Evolutionary conservation across 2,888 invertebrate genomes (phyloP).

Genomic region (Plusia festucae): DNA sequence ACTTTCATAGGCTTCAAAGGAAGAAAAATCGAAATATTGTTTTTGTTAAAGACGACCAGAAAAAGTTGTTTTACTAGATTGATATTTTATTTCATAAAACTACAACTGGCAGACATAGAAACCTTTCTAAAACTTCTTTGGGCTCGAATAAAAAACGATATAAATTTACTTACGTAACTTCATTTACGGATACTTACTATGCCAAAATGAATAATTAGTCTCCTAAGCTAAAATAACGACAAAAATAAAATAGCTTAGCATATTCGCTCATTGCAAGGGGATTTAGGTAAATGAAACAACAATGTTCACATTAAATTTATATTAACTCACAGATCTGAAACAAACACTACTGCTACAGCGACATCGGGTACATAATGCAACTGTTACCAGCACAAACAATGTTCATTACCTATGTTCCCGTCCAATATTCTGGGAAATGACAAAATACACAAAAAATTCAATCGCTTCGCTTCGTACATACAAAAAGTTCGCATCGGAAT

Average conservation of each 20-base stretch:
- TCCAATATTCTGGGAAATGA: constrained; percentile 50
- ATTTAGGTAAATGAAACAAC: constrained; percentile 82
- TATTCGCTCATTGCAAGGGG: constrained; percentile 70
- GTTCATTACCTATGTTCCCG: constrained; percentile 47
- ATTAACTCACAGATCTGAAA: constrained; percentile 87
- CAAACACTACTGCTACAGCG: constrained; percentile 75
- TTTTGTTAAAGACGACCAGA: no score
- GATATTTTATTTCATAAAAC: no score
- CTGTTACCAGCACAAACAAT: constrained; percentile 36
- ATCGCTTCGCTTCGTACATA: constrained; percentile 67
- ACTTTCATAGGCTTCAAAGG: no score
- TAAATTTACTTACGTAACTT: no score
- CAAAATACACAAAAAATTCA: constrained; percentile 54
- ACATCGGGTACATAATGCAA: constrained; percentile 49
- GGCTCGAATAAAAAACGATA: no score
- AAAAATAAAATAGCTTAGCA: constrained; percentile 41
- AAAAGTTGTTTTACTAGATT: no score
- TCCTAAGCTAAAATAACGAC: constrained; percentile 6
- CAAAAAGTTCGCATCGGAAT: constrained; percentile 66
- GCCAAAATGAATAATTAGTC: not conserved
- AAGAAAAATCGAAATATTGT: no score
- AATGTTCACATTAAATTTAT: constrained; percentile 87
- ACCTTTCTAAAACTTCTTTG: no score
- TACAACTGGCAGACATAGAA: no score
- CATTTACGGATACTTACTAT: not conserved